These are phyloP conservation scores for Flexamia atlantica DNA, from an alignment of 2,888 invertebrate genomes.

Conservation along the genomic window DNA sequence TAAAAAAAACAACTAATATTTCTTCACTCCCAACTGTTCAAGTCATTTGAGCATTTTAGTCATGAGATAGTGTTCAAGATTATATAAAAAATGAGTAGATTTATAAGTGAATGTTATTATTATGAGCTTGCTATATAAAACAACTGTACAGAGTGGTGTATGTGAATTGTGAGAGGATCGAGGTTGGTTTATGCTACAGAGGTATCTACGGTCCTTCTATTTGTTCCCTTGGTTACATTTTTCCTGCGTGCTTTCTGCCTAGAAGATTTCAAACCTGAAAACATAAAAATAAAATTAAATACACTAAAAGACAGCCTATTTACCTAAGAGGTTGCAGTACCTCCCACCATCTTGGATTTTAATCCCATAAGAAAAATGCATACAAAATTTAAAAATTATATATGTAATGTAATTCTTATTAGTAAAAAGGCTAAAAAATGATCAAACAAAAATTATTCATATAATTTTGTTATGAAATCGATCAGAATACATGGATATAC, in stretches of 20 bases:
- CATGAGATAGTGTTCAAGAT: slow-evolving; percentile 4
- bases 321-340: too few species aligned
- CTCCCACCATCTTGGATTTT: too few species aligned
- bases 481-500: too few species aligned
- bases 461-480: too few species aligned
- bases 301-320: too few species aligned
- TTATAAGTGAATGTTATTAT: not conserved
- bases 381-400: too few species aligned
- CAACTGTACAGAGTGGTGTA: slow-evolving; percentile 11
- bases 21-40: not conserved
- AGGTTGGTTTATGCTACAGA: slow-evolving; percentile 16
- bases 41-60: slow-evolving; percentile 2
- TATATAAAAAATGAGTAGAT: not conserved
- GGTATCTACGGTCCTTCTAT: slow-evolving; percentile 53
- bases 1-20: not conserved
- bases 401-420: too few species aligned
- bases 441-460: too few species aligned
- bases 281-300: too few species aligned
- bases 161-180: not conserved
- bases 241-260: slow-evolving; percentile 9
- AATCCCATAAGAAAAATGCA: too few species aligned
- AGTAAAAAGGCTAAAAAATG: too few species aligned
- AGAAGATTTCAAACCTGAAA: slow-evolving; percentile 46
- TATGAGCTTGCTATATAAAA: slow-evolving; percentile 6
- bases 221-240: slow-evolving; percentile 64